Evolutionary conservation across 2,888 invertebrate genomes (phyloP), one percentile per base, ranked within the genome.

Genomic region (Anoncus sp.): DNA sequence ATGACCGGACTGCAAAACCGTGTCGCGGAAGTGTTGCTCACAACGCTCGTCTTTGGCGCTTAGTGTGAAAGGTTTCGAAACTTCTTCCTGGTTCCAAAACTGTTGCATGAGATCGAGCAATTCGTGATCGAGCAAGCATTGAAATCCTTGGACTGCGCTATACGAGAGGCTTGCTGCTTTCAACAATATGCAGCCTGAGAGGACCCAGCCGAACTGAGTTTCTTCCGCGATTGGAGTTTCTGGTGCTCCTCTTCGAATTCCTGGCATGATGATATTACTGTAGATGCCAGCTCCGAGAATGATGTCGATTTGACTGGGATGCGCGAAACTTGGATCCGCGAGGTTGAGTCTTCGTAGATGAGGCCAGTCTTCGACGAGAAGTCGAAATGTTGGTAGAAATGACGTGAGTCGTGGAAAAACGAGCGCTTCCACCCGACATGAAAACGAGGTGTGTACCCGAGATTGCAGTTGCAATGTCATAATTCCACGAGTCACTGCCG

Each of bases 11-110:
- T 82, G 75, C 18, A 57, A 60, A 20, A 71, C 71, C 14, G 82
- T 82, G 6, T 80, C 60, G 20, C 40, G 20, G 67, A 86, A 86
- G 45, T 83, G 81, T 7, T 79, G 43, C 69, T 85, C 84, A 59
- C 81, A 84, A 35, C 59, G 49, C 31, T 72, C 43, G 45, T 87
- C 84, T 57, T 82, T 83, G 10, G 22, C 31, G 7, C 81, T 79
- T 10, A 73, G 71, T 5, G 66, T 10, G 6, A 38, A 10, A 2
- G 35, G 31, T 22, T 40, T 40, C 2, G 38, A 49, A 5, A 69
- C 7, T 31, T 73, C 73, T 45, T 79, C 79, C 12, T 72, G 69
- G 18, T 22, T 12, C 79, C 73, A 76, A 43, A 76, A 75, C 10
- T 51, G 69, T 38, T 47, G 49, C 35, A 77, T 6, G 18, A 35